A percentile compares a stretch with the other conserved stretches of the same genome.
phyloP scores from a whole-genome alignment of 64 coral and sea anemone species.

The Exaiptasia diaphana region DNA sequence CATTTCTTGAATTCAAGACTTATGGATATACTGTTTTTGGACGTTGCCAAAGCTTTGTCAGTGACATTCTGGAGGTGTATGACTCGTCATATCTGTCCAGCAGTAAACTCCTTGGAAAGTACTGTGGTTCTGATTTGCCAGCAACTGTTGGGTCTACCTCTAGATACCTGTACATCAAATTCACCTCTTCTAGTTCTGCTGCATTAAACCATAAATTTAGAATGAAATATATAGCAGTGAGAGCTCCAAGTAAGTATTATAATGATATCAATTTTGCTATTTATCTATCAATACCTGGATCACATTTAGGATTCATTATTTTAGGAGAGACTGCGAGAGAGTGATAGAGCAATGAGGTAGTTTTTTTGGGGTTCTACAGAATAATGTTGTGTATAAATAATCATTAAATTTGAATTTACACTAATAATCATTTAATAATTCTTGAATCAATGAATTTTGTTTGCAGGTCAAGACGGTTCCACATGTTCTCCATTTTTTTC shows the following conservation, averaged over 20 bases:
- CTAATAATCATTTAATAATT: not conserved
- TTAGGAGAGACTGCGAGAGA: too few species aligned
- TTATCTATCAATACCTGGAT: not conserved
- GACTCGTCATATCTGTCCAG: not conserved
- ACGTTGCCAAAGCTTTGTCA: not conserved
- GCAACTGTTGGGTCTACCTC: not conserved
- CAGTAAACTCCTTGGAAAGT: conserved; percentile 8
- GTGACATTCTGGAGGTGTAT: conserved; percentile 15
- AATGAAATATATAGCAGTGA: not conserved
- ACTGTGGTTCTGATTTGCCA: not conserved
- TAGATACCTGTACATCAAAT: not conserved
- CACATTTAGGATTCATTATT: not conserved
- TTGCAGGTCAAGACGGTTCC: not conserved
- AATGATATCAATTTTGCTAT: not conserved
- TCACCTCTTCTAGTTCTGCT: not conserved
- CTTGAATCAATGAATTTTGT: not conserved
- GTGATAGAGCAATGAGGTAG: not conserved
- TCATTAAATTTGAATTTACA: not conserved
- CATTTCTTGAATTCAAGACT: not conserved
- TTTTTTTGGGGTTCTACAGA: not conserved
- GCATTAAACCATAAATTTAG: not conserved
- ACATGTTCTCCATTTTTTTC: not conserved
- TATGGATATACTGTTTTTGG: not conserved
- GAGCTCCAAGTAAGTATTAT: not conserved
- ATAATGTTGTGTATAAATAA: not conserved